Conservation (phyloP, 1,140 invertebrate species). For the Hydropsyche tenuis region DNA sequence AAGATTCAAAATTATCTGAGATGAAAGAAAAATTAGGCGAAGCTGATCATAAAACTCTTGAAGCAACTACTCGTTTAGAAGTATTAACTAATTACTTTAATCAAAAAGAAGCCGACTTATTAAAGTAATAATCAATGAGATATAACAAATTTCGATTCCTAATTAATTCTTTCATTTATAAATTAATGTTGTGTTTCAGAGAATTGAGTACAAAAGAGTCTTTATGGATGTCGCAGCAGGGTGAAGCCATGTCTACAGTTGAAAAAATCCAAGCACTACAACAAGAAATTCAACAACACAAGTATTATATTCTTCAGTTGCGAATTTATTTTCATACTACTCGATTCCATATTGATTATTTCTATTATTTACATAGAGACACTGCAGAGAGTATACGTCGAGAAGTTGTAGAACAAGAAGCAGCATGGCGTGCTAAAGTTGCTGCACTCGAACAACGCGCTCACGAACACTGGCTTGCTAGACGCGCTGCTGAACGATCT, state of each 20-base stretch:
- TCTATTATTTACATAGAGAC: constrained; percentile 51
- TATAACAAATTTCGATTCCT: background rate
- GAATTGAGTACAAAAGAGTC: constrained; percentile 82
- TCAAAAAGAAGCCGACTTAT: constrained; percentile 83
- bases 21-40: constrained; percentile 71
- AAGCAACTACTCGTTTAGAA: constrained; percentile 81
- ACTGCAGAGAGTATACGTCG: constrained; percentile 73
- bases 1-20: constrained; percentile 55
- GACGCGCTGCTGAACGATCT: constrained; percentile 75
- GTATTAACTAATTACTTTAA: constrained; percentile 88
- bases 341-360: constrained; percentile 18
- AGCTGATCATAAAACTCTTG: constrained; percentile 78
- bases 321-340: constrained; percentile 25
- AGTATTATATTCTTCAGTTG: constrained; percentile 63
- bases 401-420: constrained; percentile 81
- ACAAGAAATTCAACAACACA: constrained; percentile 80
- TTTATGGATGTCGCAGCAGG: constrained; percentile 82
- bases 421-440: constrained; percentile 76
- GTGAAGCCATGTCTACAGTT: constrained; percentile 78
- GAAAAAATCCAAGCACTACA: constrained; percentile 79
- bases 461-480: constrained; percentile 79
- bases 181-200: constrained; percentile 57
- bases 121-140: constrained; percentile 67
- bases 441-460: constrained; percentile 76
- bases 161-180: background rate